Evolutionary conservation across 2,797 vertebrate species (phyloP), one percentile per base, ranked within the genome.

Genomic region (Pelochelys cantorii): DNA sequence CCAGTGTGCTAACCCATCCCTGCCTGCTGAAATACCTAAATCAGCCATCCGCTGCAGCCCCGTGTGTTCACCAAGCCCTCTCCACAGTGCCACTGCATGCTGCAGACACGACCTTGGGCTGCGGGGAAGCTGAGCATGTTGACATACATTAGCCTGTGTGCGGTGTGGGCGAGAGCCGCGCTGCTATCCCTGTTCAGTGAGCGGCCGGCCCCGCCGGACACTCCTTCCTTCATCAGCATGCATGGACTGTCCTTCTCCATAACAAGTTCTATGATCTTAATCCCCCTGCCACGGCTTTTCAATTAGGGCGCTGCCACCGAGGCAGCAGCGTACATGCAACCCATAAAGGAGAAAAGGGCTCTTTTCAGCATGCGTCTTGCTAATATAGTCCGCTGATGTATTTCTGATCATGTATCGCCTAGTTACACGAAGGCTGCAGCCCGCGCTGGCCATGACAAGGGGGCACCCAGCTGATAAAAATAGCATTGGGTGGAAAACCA

Each of bases 401-500:
- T 95, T 96, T 95, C 79, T 79, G 88, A 89, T 92, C 92, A 89
- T 86, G 95, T 83, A 92, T 87, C 78, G 65, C 93, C 94, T 83
- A 94, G 96, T 57, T 91, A 84, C 80, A 91, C 90, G 22, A 84
- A 75, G 91, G 14, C 86, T 91, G 79, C 80, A 25, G 91, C 22
- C 94, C 22, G 89, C 91, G 94, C 92, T 95, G 85, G 84, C 95
- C 92, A 89, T 94, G 94, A 97, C 96, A 95, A 96, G 95, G 90
- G 81, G 80, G 95, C 81, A 95, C 86, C 92, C 91, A 93, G 53
- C 92, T 23, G 90, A 94, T 92, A 92, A 92, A 95, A 95, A 95
- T 84, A 96, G 94, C 86, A 82, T 53, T 17, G 83, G 92, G 94
- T 52, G 57, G 95, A 88, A 89, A 93, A 94, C 94, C 87, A 90